Evolutionary conservation across 2,888 invertebrate genomes (phyloP).

Genomic region (Xylophagus ater): DNA sequence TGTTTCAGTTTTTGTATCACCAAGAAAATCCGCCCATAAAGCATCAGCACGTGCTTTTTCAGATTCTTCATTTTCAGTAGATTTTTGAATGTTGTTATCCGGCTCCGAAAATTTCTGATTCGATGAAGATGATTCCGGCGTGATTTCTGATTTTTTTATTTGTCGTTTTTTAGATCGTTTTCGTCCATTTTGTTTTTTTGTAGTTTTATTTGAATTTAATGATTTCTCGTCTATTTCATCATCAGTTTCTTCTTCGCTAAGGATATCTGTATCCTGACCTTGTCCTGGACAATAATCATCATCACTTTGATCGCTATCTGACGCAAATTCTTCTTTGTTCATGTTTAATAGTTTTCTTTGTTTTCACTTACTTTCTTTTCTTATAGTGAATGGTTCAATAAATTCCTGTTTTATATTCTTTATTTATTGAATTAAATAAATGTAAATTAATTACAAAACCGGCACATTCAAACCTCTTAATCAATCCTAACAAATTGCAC

Average conservation of each 20-base stretch:
- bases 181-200: constrained; percentile 22
- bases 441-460: too few species aligned
- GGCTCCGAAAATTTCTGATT: constrained; percentile 22
- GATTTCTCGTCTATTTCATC: constrained; percentile 22
- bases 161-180: constrained; percentile 14
- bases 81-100: constrained; percentile 23
- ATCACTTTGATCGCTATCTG: constrained; percentile 64
- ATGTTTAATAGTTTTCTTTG: constrained; percentile 20
- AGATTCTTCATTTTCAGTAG: constrained; percentile 44
- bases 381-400: too few species aligned
- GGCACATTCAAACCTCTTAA: too few species aligned
- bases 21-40: constrained; percentile 68
- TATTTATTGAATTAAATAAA: too few species aligned
- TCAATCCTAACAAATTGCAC: too few species aligned
- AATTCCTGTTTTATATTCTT: too few species aligned
- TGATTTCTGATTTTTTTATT: constrained; percentile 24
- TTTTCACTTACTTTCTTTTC: too few species aligned
- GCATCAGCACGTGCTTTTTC: constrained; percentile 63
- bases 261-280: constrained; percentile 36
- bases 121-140: constrained; percentile 7
- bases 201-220: constrained; percentile 10
- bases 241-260: constrained; percentile 49
- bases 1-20: constrained; percentile 38
- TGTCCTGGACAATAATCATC: constrained; percentile 62
- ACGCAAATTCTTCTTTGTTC: constrained; percentile 41